Evolutionary conservation across 2,797 vertebrate genomes (phyloP), one percentile per base, ranked within the genome.

Genomic region (Poecilia velifera): DNA sequence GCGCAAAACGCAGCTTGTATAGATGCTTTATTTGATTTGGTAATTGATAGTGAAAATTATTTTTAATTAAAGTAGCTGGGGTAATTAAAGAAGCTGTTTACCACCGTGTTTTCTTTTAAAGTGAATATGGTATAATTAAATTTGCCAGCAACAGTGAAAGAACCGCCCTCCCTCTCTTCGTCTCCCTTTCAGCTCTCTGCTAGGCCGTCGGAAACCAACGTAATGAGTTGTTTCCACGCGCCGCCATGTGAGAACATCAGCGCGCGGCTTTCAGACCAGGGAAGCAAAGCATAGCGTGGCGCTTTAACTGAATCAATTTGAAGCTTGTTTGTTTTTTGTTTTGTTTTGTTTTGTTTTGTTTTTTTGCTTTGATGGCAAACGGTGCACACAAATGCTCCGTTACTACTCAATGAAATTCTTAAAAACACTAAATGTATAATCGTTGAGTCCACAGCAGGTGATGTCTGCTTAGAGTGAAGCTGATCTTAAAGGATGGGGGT

Each of bases 111-210:
- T 83, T 86, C 20, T 73, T 53, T 77, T 79, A 72, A 85, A 88
- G 77, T 81, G 66, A 76, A 45, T 84, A 75, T 88, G 45, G 45
- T 87, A 13, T 79, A 87, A 92, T 91, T 86, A 82, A 88, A 88
- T 89, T 79, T 76, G 74, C 39, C 41, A 82, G 73, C 62, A 85
- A 71, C 68, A 82, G 57, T 68, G 25, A 74, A 66, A 73, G 20
- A 34, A 70, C 59, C 47, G 41, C 47, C 70, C 53, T 25, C 46
- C 71, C 62, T 45, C 53, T 43, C 41, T 8, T 16, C 49, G 6
- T 51, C 68, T 72, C 57, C 55, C 39, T 77, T 77, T 77, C 59
- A 22, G 55, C 51, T 79, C 45, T 87, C 45, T 87, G 76, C 75
- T 73, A 82, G 80, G 83, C 89, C 84, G 73, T 57, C 59, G 59